phyloP scores from a whole-genome alignment of 2,797 vertebrate species.

The Lacerta agilis region DNA sequence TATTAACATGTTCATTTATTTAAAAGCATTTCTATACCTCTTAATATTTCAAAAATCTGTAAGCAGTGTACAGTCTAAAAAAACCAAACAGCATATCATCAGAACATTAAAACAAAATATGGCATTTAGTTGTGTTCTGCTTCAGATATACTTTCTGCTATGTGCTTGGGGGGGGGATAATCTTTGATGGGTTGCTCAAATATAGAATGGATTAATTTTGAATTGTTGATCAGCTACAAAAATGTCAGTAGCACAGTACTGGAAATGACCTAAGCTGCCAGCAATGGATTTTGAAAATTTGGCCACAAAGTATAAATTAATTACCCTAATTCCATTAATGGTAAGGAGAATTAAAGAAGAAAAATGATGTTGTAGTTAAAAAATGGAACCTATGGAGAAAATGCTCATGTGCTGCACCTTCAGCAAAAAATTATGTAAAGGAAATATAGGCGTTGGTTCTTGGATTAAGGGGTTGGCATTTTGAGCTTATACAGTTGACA shows the following conservation, averaged over 20 bases:
- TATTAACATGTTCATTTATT: not conserved
- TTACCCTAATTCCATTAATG: not conserved
- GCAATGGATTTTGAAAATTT: not conserved
- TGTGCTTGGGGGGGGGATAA: not conserved
- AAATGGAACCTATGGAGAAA: not conserved
- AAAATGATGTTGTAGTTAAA: not conserved
- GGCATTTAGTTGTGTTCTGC: not conserved
- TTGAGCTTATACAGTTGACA: too few relatives aligned
- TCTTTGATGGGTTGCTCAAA: not conserved
- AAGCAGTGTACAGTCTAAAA: too few relatives aligned
- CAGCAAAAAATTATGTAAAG: not conserved
- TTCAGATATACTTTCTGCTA: not conserved
- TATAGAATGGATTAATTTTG: not conserved
- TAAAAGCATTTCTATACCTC: too few relatives aligned
- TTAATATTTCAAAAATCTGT: too few relatives aligned
- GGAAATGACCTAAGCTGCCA: not conserved
- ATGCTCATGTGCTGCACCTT: not conserved
- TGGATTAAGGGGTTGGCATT: not conserved
- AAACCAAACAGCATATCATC: too few relatives aligned
- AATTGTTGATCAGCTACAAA: not conserved
- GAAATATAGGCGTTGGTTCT: not conserved
- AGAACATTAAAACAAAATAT: not conserved
- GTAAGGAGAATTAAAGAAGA: not conserved
- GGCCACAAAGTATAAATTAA: not conserved
- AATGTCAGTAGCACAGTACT: not conserved